Conservation (phyloP, 2,888 invertebrate genomes). For the Nasonia oneida region DNA sequence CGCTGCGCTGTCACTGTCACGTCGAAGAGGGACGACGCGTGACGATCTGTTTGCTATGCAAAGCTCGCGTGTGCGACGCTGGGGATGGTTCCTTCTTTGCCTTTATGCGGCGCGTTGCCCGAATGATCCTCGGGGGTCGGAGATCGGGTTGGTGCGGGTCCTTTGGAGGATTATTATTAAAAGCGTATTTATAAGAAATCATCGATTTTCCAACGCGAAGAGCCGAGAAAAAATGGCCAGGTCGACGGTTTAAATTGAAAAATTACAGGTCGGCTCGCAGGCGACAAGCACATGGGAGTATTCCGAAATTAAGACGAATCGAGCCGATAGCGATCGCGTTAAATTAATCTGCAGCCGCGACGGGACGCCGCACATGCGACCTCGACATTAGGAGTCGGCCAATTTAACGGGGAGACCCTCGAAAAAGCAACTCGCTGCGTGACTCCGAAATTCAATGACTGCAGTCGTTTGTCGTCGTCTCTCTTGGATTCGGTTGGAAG, state of each 20-base stretch:
- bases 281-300: conserved; percentile 31
- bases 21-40: not conserved
- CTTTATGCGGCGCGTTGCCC: not conserved
- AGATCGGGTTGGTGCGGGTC: not conserved
- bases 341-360: conserved; percentile 68
- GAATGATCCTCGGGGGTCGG: not conserved
- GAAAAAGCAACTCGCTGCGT: conserved; percentile 33
- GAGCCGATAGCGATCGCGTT: conserved; percentile 73
- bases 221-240: not conserved
- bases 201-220: not conserved
- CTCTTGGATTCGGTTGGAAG: conserved; percentile 19
- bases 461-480: conserved; percentile 1
- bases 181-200: too few relatives aligned
- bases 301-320: conserved; percentile 76
- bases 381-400: conserved; percentile 61
- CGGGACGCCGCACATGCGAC: conserved; percentile 62
- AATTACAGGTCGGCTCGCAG: conserved; percentile 44
- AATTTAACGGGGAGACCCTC: conserved; percentile 40
- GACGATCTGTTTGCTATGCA: conserved; percentile 30
- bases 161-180: not conserved
- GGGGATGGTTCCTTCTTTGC: conserved; percentile 16
- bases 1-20: not conserved
- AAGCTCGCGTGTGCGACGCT: not conserved
- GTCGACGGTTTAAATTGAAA: conserved; percentile 50
- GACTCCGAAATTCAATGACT: conserved; percentile 49